Base-by-base conservation (phyloP, 1,140 invertebrate genomes). In the Augochlora pura region DNA sequence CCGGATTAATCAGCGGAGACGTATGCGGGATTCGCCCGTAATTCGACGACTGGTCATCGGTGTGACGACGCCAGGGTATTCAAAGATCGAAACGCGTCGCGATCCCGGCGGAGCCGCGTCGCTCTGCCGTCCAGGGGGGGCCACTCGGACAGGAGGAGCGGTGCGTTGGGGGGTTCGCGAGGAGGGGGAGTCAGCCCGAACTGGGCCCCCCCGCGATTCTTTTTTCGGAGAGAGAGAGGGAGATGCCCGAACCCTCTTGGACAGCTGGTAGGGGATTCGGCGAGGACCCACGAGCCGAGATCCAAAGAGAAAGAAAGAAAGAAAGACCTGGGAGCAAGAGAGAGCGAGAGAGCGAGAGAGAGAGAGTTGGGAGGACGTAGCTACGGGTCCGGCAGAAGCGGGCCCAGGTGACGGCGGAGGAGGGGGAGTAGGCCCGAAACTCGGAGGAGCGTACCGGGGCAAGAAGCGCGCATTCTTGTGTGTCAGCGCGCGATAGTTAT, bases 1-100 rank as follows among this genome's bases (percentile, higher is more conserved):
- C 12, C 54, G 65, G 78, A 57, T 80, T 85, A 83, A 84, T 87
- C 39, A 57, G 32, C 84, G 82, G 77, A 89, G 86, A 89, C 89
- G 76, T 78, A 82, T 87, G 87, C 87, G 86, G 86, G 80, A 86
- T 91, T 90, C 89, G 89, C 84, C 85, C 82, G 90, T 91, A 90
- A 91, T 91, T 91, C 89, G 89, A 90, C 88, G 90, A 91, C 91
- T 91, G 91, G 89, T 89, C 88, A 91, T 91, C 87, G 87, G 83
- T 74, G 84, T 85, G 85, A 85, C 89, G 87, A 86, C 87, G 84
- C 88, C 77, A 83, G 84, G 81, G 89, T 91, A 90, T 91, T 90
- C 90, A 91, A 91, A 91, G 89, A 91, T 91, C 88, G 88, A 91
- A 89, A 89, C 83, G 83, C 85, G 86, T 72, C 84, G 89, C 62